Conservation (phyloP, 2,113 vertebrate species). For the Corvus hawaiiensis region DNA sequence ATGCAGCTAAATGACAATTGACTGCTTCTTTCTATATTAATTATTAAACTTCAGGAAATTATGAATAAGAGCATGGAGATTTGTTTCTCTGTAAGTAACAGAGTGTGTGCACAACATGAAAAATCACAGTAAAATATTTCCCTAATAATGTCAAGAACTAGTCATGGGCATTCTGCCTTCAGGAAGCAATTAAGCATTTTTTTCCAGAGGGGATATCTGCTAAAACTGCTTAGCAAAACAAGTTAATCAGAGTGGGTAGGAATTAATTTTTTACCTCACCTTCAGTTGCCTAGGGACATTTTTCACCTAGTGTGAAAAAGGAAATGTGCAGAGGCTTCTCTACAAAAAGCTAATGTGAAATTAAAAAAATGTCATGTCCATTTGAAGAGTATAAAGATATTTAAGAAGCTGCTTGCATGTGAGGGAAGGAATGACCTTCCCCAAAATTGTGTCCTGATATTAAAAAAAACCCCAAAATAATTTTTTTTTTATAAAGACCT, state of each 20-base stretch:
- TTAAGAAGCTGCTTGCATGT: not conserved
- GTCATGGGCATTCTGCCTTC: not conserved
- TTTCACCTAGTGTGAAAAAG: not conserved
- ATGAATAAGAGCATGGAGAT: not conserved
- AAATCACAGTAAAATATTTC: conserved; percentile 14
- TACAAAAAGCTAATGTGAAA: not conserved
- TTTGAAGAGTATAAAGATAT: not conserved
- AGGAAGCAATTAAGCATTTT: conserved; percentile 6
- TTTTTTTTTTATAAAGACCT: not conserved
- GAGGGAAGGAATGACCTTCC: not conserved
- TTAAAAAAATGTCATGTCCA: not conserved
- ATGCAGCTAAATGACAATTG: not conserved
- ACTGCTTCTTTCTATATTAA: conserved; percentile 13
- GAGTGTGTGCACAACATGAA: not conserved
- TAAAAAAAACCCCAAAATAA: not conserved
- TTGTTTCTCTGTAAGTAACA: not conserved
- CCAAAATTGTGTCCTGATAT: not conserved
- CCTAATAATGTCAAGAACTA: not conserved
- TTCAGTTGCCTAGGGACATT: not conserved
- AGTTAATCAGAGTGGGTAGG: conserved; percentile 13
- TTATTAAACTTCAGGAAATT: conserved; percentile 18
- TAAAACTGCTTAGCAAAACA: conserved; percentile 11
- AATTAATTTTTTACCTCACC: not conserved
- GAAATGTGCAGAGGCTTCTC: not conserved
- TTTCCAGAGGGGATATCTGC: conserved; percentile 2